phyloP scores from a whole-genome alignment of 2,888 invertebrate genomes.

The Hoplodrina ambigua region DNA sequence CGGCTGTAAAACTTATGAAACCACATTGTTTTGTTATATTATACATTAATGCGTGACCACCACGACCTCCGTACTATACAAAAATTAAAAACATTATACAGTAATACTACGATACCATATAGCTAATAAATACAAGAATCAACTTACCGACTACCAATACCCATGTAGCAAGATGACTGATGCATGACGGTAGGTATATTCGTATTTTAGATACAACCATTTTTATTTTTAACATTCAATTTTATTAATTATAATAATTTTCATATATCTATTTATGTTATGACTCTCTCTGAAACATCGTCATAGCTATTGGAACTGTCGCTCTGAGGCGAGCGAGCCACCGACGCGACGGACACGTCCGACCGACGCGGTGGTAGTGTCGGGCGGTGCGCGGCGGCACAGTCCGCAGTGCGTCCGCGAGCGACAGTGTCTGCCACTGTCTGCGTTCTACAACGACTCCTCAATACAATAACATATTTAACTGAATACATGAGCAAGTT shows the following conservation, averaged over 20 bases:
- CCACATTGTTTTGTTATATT: constrained; percentile 77
- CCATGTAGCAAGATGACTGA: constrained; percentile 78
- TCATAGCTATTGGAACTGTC: constrained; percentile 64
- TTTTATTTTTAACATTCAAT: constrained; percentile 83
- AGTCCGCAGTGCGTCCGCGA: constrained; percentile 13
- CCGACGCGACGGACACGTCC: constrained; percentile 14
- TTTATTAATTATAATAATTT: constrained; percentile 83
- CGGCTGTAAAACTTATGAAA: constrained; percentile 83
- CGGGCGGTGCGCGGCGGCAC: background rate
- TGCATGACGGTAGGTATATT: constrained; percentile 83
- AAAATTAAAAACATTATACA: constrained; percentile 90
- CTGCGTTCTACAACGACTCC: constrained; percentile 33
- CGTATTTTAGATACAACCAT: constrained; percentile 89
- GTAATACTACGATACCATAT: constrained; percentile 87
- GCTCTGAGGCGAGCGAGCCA: constrained; percentile 26
- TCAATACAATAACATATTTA: constrained; percentile 52
- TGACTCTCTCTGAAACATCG: constrained; percentile 83
- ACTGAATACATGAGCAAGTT: constrained; percentile 63
- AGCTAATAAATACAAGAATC: constrained; percentile 88
- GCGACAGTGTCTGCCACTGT: constrained; percentile 27
- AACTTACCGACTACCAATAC: constrained; percentile 86
- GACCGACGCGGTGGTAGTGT: background rate
- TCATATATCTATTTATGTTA: constrained; percentile 83
- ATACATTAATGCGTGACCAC: constrained; percentile 82
- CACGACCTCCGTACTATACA: constrained; percentile 87